Evolutionary conservation across 1,140 invertebrate species (phyloP).

Genomic region (Hycleus phaleratus): DNA sequence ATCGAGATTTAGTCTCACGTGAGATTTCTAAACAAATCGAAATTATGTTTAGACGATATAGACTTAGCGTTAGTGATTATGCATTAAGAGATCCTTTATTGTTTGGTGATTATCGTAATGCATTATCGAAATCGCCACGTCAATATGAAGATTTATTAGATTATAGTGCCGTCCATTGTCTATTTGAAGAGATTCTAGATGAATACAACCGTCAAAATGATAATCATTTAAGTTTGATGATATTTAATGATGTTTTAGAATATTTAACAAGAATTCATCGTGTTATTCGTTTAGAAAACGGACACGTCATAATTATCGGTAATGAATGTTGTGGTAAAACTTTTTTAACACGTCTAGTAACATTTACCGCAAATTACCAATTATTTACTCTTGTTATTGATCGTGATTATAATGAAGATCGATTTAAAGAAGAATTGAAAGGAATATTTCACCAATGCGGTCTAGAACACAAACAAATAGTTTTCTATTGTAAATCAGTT

Average conservation of each 20-base stretch:
- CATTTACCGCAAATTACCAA: slow-evolving; percentile 69
- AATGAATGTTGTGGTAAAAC: slow-evolving; percentile 81
- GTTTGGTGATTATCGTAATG: slow-evolving; percentile 77
- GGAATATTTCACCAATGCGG: slow-evolving; percentile 66
- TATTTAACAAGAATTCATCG: slow-evolving; percentile 81
- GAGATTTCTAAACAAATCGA: slow-evolving; percentile 46
- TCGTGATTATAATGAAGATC: slow-evolving; percentile 71
- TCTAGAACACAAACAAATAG: slow-evolving; percentile 66
- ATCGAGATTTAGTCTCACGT: slow-evolving; percentile 43
- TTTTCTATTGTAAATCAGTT: slow-evolving; percentile 76
- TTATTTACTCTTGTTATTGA: slow-evolving; percentile 77
- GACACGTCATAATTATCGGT: slow-evolving; percentile 77
- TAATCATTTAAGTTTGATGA: slow-evolving; percentile 64
- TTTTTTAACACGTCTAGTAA: slow-evolving; percentile 59
- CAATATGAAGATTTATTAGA: slow-evolving; percentile 85
- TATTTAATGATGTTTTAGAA: slow-evolving; percentile 86
- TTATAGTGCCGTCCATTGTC: slow-evolving; percentile 73
- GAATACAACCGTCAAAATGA: slow-evolving; percentile 68
- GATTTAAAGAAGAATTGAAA: slow-evolving; percentile 82
- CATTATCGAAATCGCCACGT: slow-evolving; percentile 64
- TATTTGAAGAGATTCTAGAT: slow-evolving; percentile 83
- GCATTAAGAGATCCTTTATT: slow-evolving; percentile 71
- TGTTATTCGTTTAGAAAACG: slow-evolving; percentile 71
- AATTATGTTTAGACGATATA: slow-evolving; percentile 26
- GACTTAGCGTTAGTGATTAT: slow-evolving; percentile 51